phyloP scores from a whole-genome alignment of 2,113 vertebrate species.

The Rhegmatorhina hoffmannsi region DNA sequence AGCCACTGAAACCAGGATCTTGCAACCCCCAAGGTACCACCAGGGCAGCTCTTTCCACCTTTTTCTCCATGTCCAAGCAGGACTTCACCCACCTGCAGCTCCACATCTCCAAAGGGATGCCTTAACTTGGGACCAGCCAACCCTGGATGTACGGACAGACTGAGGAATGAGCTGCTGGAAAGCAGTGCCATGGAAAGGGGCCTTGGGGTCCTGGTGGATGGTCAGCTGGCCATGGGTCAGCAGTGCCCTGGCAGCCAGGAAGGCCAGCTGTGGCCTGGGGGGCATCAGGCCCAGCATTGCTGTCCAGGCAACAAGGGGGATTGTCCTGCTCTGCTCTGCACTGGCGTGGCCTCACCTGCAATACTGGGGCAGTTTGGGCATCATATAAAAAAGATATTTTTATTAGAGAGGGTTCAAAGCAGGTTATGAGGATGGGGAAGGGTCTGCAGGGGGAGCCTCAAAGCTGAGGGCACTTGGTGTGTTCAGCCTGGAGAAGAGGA shows the following conservation, averaged over 20 bases:
- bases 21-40: background rate
- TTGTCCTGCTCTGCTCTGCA: background rate
- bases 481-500: background rate
- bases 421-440: background rate
- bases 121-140: background rate
- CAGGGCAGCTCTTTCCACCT: background rate
- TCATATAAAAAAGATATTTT: background rate
- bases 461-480: background rate
- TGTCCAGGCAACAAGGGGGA: background rate
- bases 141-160: background rate
- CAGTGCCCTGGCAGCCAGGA: background rate
- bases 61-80: background rate
- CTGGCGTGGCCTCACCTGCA: accelerated
- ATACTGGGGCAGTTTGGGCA: background rate
- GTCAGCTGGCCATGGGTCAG: background rate
- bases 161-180: background rate
- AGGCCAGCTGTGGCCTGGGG: background rate
- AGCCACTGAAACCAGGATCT: background rate
- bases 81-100: background rate
- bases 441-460: background rate
- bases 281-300: background rate
- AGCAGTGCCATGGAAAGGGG: background rate
- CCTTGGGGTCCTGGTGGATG: background rate
- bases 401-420: background rate
- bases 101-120: background rate